Evolutionary conservation across 37 sponge, comb jelly and placozoan genomes (phyloP).

Genomic region (Beroe ovata): DNA sequence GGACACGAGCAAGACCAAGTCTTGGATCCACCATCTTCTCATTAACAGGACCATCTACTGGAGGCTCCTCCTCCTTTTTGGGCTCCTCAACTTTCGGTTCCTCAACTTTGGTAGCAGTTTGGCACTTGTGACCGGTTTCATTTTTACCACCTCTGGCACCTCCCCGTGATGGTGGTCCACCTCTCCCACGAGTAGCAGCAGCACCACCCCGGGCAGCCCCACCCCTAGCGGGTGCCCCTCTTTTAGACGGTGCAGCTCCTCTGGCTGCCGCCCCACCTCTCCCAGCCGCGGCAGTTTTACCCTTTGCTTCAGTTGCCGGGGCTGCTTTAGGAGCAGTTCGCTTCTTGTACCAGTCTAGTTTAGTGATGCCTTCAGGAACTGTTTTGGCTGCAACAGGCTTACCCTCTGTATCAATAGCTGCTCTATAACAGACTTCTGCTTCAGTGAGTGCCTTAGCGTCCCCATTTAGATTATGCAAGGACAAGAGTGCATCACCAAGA

Average conservation of each 20-base stretch:
- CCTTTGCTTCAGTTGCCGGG: constrained; percentile 43
- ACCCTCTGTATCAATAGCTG: constrained; percentile 82
- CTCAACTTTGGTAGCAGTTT: neutral
- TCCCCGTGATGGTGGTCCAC: constrained; percentile 8
- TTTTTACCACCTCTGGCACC: neutral
- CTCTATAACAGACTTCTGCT: constrained; percentile 85
- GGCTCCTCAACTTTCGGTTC: constrained; percentile 13
- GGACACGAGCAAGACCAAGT: constrained; percentile 84
- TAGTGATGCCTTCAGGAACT: constrained; percentile 71
- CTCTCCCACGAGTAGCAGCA: neutral
- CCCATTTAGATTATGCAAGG: constrained; percentile 72
- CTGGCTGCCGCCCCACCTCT: constrained; percentile 67
- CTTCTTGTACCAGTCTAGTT: constrained; percentile 85
- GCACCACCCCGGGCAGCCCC: constrained; percentile 58
- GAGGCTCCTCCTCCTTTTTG: neutral
- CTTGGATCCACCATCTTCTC: constrained; percentile 74
- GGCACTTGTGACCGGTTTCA: neutral
- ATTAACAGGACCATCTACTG: constrained; percentile 69
- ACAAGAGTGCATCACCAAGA: constrained; percentile 83
- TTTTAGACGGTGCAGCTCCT: constrained; percentile 56
- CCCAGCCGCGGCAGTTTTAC: constrained; percentile 2
- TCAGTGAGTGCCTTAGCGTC: constrained; percentile 70
- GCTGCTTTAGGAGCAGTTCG: constrained; percentile 15
- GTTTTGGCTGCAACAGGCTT: constrained; percentile 57
- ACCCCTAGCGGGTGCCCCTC: constrained; percentile 23